Base-by-base conservation (phyloP, 2,888 invertebrate genomes). In the Onthophagus sagittarius region DNA sequence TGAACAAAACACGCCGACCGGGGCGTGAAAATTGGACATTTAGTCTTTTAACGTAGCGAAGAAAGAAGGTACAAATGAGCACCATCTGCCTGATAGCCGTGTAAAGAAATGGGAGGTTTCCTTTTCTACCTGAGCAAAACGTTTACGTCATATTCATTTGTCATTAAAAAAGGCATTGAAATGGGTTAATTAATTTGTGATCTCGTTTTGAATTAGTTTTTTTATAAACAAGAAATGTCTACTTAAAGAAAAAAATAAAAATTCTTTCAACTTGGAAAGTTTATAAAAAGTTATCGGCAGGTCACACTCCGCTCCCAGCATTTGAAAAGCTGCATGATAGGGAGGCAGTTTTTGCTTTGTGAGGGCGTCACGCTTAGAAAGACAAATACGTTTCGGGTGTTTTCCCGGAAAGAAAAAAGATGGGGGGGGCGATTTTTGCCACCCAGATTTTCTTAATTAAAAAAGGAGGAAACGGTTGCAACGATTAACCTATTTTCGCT, bases 281-380 rank as follows among this genome's bases (percentile, higher is more conserved):
- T 77, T 77, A 79, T 78, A 79, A 79, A 79, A 79, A 79, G 77
- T 79, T 79, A 79, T 78, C 78, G 78, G 78, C 75, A 78, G 78
- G 78, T 77, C 75, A 77, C 79, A 78, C 75, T 76, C 76, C 75
- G 76, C 74, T 73, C 62, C 32, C 73, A 74, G 75, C 74, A 74
- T 72, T 73, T 74, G 71, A 72, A 53, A 73, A 71, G 76, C 39
- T 53, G 39, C 39, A 75, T 74, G 76, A 76, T 23, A 74, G 75
- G 74, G 76, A 75, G 23, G 23, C 73, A 64, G 75, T 78, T 77
- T 78, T 77, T 78, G 76, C 77, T 76, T 77, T 76, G 78, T 75
- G 76, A 72, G 75, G 72, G 75, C 77, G 78, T 77, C 78, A 78
- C 76, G 77, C 76, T 76, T 74, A 75, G 77, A 76, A 76, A 77